These are phyloP conservation scores for Malthinus seriepunctatus DNA, from an alignment of 2,888 invertebrate species.

Conservation along the genomic window DNA sequence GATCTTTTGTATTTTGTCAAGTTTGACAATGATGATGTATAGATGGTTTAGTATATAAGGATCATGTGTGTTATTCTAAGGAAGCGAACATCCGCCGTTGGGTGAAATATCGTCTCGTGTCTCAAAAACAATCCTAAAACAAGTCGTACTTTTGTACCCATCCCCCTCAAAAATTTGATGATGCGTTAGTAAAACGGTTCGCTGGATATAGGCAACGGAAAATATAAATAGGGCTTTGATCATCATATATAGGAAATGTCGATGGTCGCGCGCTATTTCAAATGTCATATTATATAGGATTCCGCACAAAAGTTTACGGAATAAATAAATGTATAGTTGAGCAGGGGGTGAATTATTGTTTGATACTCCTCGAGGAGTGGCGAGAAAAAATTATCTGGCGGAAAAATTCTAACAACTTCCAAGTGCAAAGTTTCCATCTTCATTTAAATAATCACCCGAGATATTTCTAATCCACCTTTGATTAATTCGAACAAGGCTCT, in stretches of 20 bases:
- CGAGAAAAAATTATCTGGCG: conserved; percentile 34
- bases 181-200: conserved; percentile 53
- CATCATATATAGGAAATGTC: conserved; percentile 47
- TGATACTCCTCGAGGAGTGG: conserved; percentile 16
- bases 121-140: conserved; percentile 51
- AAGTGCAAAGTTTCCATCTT: conserved; percentile 45
- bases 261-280: conserved; percentile 24
- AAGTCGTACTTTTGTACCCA: conserved; percentile 53
- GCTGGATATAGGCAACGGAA: conserved; percentile 48
- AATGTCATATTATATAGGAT: conserved; percentile 24
- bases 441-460: conserved; percentile 51
- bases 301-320: conserved; percentile 41
- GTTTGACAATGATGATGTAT: conserved; percentile 50
- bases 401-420: conserved; percentile 42
- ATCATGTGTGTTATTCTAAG: conserved; percentile 54
- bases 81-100: conserved; percentile 55
- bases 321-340: conserved; percentile 46
- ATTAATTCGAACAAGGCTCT: conserved; percentile 48
- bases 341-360: conserved; percentile 44
- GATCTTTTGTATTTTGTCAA: conserved; percentile 29
- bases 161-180: conserved; percentile 46
- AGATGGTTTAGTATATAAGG: conserved; percentile 46
- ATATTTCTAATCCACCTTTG: conserved; percentile 50
- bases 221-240: conserved; percentile 54
- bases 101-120: conserved; percentile 54